Base-by-base conservation (phyloP, 2,888 invertebrate species). In the Spodoptera picta region DNA sequence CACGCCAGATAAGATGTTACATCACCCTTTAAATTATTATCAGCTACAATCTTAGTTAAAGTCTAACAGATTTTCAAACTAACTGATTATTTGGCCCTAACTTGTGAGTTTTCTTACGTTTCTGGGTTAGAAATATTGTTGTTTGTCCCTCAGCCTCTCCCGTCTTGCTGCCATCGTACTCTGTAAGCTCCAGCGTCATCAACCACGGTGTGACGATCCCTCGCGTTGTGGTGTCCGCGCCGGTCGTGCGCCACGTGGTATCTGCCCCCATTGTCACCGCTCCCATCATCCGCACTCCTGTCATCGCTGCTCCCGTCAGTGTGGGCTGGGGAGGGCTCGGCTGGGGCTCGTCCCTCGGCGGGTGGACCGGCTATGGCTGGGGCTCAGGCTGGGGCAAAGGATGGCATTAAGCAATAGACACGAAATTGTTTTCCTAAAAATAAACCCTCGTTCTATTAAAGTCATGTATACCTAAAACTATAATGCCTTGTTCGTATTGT, bases 141-240 rank as follows among this genome's bases (percentile, higher is more conserved):
- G 10, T 51, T 42, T 56, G 27, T 70, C 47, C 11, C 27, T 2
- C 69, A 79, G 79, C 71, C 60, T 73, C 77, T 53, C 71, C 76
- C 19, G 27, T 73, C 73, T 56, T 73, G 49, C 71, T 80, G 42
- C 79, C 86, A 53, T 83, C 85, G 44, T 86, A 84, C 14, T 86
- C 86, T 41, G 82, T 83, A 54, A 86, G 83, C 55, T 87, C 89
- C 58, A 90, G 83, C 79, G 56, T 87, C 61, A 70, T 92, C 73
- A 88, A 91, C 85, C 91, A 91, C 67, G 91, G 90, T 41, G 60
- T 85, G 60, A 78, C 86, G 56, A 65, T 90, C 60, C 88, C 89
- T 44, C 81, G 70, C 24, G 73, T 84, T 44, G 76, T 83, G 9
- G 65, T 73, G 60, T 77, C 77, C 44, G 79, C 77, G 5, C 78